Conservation (phyloP, 2,113 vertebrate genomes). For the Indicator maculatus region DNA sequence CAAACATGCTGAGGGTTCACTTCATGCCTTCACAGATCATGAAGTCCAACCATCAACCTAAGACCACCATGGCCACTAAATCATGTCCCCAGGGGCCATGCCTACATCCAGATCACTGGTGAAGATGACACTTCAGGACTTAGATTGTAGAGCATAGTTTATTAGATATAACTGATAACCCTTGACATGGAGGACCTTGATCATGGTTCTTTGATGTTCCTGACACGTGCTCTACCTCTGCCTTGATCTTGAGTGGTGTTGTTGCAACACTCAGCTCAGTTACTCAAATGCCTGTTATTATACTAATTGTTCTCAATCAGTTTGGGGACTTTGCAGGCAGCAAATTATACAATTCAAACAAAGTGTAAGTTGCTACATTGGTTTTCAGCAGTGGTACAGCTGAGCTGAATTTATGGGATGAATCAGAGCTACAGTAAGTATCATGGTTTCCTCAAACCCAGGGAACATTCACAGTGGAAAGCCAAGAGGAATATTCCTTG, state of each 20-base stretch:
- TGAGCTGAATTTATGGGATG: background rate
- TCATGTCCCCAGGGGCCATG: too few relatives aligned
- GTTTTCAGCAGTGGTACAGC: background rate
- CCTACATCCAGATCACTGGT: too few relatives aligned
- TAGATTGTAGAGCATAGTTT: background rate
- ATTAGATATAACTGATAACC: slow-evolving; percentile 41
- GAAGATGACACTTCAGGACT: too few relatives aligned
- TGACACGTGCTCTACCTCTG: slow-evolving; percentile 16
- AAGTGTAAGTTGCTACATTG: background rate
- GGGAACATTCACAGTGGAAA: background rate
- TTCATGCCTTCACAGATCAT: too few relatives aligned
- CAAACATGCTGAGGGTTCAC: too few relatives aligned
- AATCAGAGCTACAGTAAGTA: background rate
- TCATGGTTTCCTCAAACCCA: background rate
- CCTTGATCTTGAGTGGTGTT: slow-evolving; percentile 49
- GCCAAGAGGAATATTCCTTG: too few relatives aligned
- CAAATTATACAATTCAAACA: slow-evolving; percentile 1
- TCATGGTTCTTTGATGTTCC: slow-evolving; percentile 39
- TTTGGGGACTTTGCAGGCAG: slow-evolving; percentile 17
- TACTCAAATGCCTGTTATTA: slow-evolving; percentile 37
- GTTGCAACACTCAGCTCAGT: slow-evolving; percentile 13
- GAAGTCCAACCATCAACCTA: too few relatives aligned
- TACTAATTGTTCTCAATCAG: slow-evolving; percentile 3
- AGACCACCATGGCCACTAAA: too few relatives aligned
- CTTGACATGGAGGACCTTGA: slow-evolving; percentile 13